Evolutionary conservation across 2,888 invertebrate species (phyloP), one percentile per base, ranked within the genome.

Genomic region (Drosophila robusta): DNA sequence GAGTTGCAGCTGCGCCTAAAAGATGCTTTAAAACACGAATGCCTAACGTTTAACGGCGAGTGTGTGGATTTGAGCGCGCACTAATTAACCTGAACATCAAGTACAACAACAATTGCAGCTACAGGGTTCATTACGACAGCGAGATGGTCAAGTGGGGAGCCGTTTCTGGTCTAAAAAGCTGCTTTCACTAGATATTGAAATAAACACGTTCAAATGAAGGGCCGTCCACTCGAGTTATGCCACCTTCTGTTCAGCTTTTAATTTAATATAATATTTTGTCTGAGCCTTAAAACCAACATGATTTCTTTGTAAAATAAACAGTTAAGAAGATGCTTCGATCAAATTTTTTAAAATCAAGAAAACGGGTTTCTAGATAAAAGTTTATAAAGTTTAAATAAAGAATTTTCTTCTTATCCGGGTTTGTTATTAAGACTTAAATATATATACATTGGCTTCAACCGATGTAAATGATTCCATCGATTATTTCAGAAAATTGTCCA

Each of bases 1-100:
- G 78, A 78, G 81, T 47, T 87, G 87, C 85, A 87, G 76, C 81
- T 87, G 85, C 67, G 81, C 75, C 84, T 75, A 76, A 87, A 76
- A 84, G 76, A 84, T 75, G 71, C 78, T 74, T 80, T 73, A 70
- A 82, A 78, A 70, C 49, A 58, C n/a, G 41, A 44, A 60, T 56
- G 73, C 54, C 74, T 36, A 55, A 55, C 32, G 51, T 52, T 57
- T 34, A 38, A 46, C 34, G 26, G 56, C 14, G 36, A 56, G 24
- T 14, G 26, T 22, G 56, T 32, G 29, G 8, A 14, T 45, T 44
- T 14, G 7, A 46, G 54, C 45, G 24, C 29, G 29, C 38, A 49
- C 69, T 82, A 81, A 87, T 85, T 85, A 84, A 62, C 65, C 69
- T 26, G 22, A 60, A 62, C 74, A 65, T 41, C 38, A 70, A 51